Conservation (phyloP, 2,113 vertebrate genomes). For the Colaptes auratus region DNA sequence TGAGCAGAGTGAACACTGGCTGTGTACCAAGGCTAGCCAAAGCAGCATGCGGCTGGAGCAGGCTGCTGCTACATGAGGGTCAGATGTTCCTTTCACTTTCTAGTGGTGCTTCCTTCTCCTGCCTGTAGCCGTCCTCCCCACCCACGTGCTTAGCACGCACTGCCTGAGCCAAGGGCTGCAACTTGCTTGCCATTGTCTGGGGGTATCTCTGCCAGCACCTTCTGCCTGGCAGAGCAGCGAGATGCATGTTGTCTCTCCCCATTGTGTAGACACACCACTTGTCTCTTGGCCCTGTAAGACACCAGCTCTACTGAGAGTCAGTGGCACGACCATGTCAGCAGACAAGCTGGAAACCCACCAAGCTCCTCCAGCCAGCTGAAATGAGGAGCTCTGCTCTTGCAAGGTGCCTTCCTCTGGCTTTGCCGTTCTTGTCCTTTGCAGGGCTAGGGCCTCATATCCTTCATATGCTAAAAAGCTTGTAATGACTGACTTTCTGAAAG, state of each 20-base stretch:
- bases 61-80: not conserved
- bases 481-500: not conserved
- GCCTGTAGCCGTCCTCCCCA: not conserved
- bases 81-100: not conserved
- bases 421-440: not conserved
- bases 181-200: accelerated
- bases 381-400: not conserved
- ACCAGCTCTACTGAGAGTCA: not conserved
- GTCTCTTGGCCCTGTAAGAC: not conserved
- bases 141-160: no score
- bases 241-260: not conserved
- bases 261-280: not conserved
- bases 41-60: accelerated
- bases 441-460: not conserved
- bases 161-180: not conserved
- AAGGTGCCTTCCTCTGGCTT: not conserved
- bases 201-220: not conserved
- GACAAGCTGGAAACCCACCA: not conserved
- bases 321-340: not conserved
- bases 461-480: not conserved
- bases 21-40: accelerated
- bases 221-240: not conserved
- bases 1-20: not conserved
- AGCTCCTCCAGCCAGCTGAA: not conserved
- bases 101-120: not conserved